Base-by-base conservation (phyloP, 1,140 invertebrate species). In the Drosophila trapezifrons region DNA sequence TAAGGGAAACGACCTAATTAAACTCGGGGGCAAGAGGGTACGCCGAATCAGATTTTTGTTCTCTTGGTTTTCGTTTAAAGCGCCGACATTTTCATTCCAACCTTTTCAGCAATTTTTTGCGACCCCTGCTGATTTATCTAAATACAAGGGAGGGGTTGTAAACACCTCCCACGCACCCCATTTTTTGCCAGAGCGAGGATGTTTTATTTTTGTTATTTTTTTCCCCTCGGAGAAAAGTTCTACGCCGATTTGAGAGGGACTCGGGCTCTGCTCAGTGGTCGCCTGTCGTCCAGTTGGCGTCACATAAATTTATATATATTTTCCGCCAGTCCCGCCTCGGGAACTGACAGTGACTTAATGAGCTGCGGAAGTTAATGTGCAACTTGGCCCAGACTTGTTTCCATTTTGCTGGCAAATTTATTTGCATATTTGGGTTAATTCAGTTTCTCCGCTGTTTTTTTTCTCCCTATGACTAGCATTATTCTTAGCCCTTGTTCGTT, bases 391-490 rank as follows among this genome's bases (percentile, higher is more conserved):
- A 58, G 69, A 79, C 76, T 77, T 69, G 73, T 82, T 67, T 65
- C 58, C 49, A 69, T 74, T 78, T 66, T 56, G 65, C 42, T 77
- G 56, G 76, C 46, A 63, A 85, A 87, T 83, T 86, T 89, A 80
- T 87, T 87, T 87, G 80, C 83, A 87, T 89, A 89, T 87, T 83
- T 87, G 79, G 83, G 79, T 87, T 86, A 87, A 87, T 83, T 78
- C 64, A 59, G 69, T 66, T 71, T 67, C 56, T 66, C 47, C 56
- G 52, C 38, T 25, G 32, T 78, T 65, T 70, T 82, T 32, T 42
- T 40, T 54, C n/a, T 71, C 35, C 47, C 74, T 49, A 81, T 75
- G 73, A 80, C 78, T 67, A 43, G 49, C 73, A 74, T 77, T 66
- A 74, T 63, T 76, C 54, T 78, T 69, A 49, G 37, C 59, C 20